Evolutionary conservation across 2,113 vertebrate species (phyloP), one percentile per base, ranked within the genome.

Genomic region (Sapajus apella): DNA sequence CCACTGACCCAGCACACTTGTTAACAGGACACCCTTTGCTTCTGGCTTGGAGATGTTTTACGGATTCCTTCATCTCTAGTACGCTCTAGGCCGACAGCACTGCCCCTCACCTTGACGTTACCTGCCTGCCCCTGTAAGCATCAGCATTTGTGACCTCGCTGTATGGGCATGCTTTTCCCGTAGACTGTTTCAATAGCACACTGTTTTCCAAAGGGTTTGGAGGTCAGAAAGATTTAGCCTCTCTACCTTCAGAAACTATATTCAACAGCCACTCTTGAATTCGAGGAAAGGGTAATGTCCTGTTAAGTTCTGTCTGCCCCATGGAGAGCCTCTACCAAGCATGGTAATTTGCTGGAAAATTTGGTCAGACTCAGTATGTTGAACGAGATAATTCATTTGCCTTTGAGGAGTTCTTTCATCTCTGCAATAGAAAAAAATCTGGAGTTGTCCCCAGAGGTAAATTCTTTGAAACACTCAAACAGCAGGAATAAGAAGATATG

Each of bases 181-280:
- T 91, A 82, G 35, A 52, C 52, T 94, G 25, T 88, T 95, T 73
- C 35, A 90, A 18, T 43, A 93, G 55, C 83, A 73, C 32, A 55
- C 20, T 90, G 32, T 58, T 95, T 97, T 87, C n/a, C 30, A 91
- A 91, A 94, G n/a, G 12, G 50, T 94, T 68, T 91, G 68, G 47
- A 95, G 79, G 68, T 95, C 72, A 87, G 89, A 86, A 93, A 93
- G 47, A 86, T 58, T 94, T 89, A 89, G 83, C 61, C 86, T 91
- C 37, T 93, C n/a, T 8, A 87, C 77, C 23, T 93, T 90, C 55
- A 96, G 86, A 81, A 93, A 91, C 14, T 79, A 43, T 82, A 87
- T 61, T 88, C 68, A 91, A 61, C 30, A 82, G 72, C 92, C 37
- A 35, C n/a, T 92, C 43, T 37, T 73, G 40, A 80, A 86, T 87